Percentiles rank a stretch among this genome's conserved stretches.
These are phyloP conservation scores for Oncorhynchus tshawytscha DNA, from an alignment of 2,113 vertebrate species.

Conservation along the genomic window DNA sequence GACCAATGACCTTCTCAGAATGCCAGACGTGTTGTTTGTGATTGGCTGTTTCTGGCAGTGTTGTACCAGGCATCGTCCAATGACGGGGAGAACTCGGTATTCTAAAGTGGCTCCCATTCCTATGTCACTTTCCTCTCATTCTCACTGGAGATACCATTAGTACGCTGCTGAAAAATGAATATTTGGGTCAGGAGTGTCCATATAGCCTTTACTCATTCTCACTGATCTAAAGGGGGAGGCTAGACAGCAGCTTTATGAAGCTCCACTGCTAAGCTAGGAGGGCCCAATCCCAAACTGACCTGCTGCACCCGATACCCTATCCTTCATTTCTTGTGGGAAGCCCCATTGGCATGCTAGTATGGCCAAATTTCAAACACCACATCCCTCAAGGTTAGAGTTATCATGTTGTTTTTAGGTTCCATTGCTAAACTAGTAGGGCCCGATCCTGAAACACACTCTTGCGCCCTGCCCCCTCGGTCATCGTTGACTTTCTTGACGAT, in stretches of 20 bases:
- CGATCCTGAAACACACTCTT: no score
- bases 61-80: conserved; percentile 43
- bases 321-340: neutral
- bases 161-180: neutral
- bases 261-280: no score
- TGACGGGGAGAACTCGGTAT: conserved; percentile 45
- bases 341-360: neutral
- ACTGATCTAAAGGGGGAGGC: neutral
- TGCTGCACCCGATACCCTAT: no score
- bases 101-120: conserved; percentile 48
- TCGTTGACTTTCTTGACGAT: no score
- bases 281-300: no score
- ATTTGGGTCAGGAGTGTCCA: no score
- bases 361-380: conserved; percentile 15
- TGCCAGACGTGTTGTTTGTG: conserved; percentile 28
- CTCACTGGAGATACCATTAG: conserved; percentile 1
- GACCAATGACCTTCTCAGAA: conserved; percentile 34
- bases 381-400: conserved; percentile 25
- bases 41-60: conserved; percentile 55
- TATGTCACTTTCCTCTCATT: neutral
- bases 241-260: neutral
- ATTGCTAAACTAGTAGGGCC: no score
- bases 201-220: neutral
- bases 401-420: neutral
- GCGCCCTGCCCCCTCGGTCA: no score